phyloP scores from a whole-genome alignment of 2,888 invertebrate species.

The Deilephila elpenor region DNA sequence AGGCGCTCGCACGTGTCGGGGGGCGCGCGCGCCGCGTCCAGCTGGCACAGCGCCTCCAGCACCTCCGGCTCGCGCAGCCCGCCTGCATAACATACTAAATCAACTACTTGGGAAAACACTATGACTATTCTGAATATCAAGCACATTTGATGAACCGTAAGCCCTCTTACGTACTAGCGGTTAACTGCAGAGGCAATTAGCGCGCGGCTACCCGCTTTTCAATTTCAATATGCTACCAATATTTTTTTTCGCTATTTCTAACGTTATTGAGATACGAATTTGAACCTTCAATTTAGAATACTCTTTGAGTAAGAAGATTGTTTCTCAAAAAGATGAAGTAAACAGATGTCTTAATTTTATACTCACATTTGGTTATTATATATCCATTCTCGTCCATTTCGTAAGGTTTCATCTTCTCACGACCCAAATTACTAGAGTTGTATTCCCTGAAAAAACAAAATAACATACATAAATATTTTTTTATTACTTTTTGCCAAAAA shows the following conservation, averaged over 20 bases:
- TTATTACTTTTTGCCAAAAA: too few relatives aligned
- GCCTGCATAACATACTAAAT: constrained; percentile 48
- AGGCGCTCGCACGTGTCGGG: constrained; percentile 71
- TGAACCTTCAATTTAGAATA: too few relatives aligned
- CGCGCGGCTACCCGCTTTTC: too few relatives aligned
- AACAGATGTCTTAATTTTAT: not conserved
- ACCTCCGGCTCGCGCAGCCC: constrained; percentile 78
- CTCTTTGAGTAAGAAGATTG: not conserved
- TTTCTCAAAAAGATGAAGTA: not conserved
- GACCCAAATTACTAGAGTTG: constrained; percentile 63
- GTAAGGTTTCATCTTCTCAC: constrained; percentile 78
- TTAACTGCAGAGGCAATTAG: too few relatives aligned
- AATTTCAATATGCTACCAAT: too few relatives aligned
- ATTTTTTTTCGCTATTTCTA: too few relatives aligned
- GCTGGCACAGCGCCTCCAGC: constrained; percentile 69
- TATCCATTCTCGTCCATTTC: constrained; percentile 84
- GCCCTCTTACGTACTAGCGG: too few relatives aligned
- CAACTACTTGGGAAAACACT: not conserved
- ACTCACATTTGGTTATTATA: constrained; percentile 84
- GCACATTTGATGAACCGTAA: too few relatives aligned
- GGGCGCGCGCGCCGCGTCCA: constrained; percentile 65
- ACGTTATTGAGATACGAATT: too few relatives aligned
- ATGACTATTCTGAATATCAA: too few relatives aligned
- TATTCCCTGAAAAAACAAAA: constrained; percentile 68
- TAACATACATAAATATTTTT: too few relatives aligned